Evolutionary conservation across 2,888 invertebrate species (phyloP), one percentile per base, ranked within the genome.

Genomic region (Xanthorhoe designata): DNA sequence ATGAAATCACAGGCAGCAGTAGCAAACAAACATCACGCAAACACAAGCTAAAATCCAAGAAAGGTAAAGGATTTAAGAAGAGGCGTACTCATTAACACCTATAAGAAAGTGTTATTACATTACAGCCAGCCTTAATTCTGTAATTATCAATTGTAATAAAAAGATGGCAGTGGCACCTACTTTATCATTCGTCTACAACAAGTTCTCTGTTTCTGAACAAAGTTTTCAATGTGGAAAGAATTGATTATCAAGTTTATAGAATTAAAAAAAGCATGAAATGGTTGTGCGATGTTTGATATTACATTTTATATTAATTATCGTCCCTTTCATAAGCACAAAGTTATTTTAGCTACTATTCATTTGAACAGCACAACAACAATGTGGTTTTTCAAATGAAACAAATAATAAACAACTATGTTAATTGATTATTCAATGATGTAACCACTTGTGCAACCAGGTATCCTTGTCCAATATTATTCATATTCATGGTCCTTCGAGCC

Each of bases 1-100:
- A 97, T 89, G 97, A 98, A 92, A 94, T 98, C 29, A 96, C 96
- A 63, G 95, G 95, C 49, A 88, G 92, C 51, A 89, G 83, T 72
- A 88, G 77, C 70, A 83, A 81, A 56, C 89, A 83, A 73, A 89
- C 73, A 61, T 78, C 84, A 42, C 79, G 90, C 75, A 91, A 95
- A 89, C 94, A 90, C 70, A 94, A 94, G 81, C 72, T 91, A 47
- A 92, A 93, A 72, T 84, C 89, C 19, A 92, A 92, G 81, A 94
- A 94, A 78, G 91, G 94, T 68, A 94, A 94, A 86, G 91, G 91
- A 45, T 94, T 94, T 75, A 94, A 94, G 78, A 90, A 84, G 83
- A 91, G 91, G 85, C 90, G 92, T 70, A 91, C 89, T 60, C 87
- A 92, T 78, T 94, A 82, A 86, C 42, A 47, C 13, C 17, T 17